Evolutionary conservation across 1,140 invertebrate genomes (phyloP).

Genomic region (Anoplophora glabripennis): DNA sequence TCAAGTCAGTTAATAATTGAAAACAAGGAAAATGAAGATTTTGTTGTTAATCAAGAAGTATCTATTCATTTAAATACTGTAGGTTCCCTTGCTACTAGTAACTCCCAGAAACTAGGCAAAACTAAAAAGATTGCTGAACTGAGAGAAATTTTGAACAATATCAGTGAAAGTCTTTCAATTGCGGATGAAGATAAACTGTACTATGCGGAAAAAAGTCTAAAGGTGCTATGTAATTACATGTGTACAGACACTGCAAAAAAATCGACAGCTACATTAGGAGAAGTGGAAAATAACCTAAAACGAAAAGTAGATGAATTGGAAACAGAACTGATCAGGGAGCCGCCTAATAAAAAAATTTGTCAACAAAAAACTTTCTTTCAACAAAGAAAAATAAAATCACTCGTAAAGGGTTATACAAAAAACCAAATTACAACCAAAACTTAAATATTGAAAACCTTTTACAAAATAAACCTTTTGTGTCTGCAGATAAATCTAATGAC

Average conservation of each 20-base stretch:
- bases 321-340: too few relatives aligned
- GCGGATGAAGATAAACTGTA: not conserved
- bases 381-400: not conserved
- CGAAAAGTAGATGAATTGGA: not conserved
- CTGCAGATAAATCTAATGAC: too few relatives aligned
- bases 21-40: not conserved
- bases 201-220: not conserved
- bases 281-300: not conserved
- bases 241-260: not conserved
- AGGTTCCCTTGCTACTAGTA: too few relatives aligned
- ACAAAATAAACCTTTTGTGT: too few relatives aligned
- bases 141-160: not conserved
- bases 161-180: not conserved
- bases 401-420: too few relatives aligned
- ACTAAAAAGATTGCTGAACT: too few relatives aligned
- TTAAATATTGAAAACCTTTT: too few relatives aligned
- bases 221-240: not conserved
- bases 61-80: too few relatives aligned
- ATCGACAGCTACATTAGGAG: not conserved
- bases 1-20: not conserved
- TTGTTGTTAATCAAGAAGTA: not conserved
- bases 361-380: not conserved
- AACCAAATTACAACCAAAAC: too few relatives aligned
- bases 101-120: too few relatives aligned
- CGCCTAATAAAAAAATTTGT: not conserved